Percentiles rank a stretch among this genome's conserved stretches.
Evolutionary conservation across 1,140 invertebrate genomes (phyloP).

Genomic region (Solenopsis fugax): DNA sequence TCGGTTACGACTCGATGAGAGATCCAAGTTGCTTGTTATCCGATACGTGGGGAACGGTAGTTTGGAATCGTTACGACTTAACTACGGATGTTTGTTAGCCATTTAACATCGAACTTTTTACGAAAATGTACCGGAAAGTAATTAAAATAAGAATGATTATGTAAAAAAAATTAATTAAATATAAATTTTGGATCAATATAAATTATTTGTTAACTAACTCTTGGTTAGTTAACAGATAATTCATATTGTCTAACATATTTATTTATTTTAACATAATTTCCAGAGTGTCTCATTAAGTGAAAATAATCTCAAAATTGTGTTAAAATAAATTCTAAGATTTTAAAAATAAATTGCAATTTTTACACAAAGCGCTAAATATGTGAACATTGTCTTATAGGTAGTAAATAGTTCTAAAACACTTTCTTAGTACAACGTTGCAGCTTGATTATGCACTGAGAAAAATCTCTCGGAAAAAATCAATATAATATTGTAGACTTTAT

Average conservation of each 20-base stretch:
- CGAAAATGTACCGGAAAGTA: background rate
- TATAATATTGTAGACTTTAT: no score
- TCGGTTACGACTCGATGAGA: slow-evolving; percentile 61
- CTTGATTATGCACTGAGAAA: background rate
- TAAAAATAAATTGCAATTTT: background rate
- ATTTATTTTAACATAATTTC: background rate
- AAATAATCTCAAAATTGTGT: background rate
- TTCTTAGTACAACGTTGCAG: background rate
- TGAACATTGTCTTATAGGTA: background rate
- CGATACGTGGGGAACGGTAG: background rate
- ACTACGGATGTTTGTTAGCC: background rate
- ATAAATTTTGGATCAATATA: background rate
- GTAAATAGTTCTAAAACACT: background rate
- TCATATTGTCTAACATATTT: background rate
- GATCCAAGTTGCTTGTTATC: slow-evolving; percentile 33
- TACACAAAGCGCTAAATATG: background rate
- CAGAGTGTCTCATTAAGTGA: background rate
- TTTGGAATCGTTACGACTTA: background rate
- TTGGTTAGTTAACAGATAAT: background rate
- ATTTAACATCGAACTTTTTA: background rate
- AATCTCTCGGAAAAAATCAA: no score
- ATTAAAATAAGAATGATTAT: background rate
- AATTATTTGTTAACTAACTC: no score
- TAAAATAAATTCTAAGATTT: background rate
- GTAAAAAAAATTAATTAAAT: background rate